Percentiles rank a stretch among this genome's conserved stretches.
Conservation (phyloP, 2,113 vertebrate species). For the Paraplagusia blochii region DNA sequence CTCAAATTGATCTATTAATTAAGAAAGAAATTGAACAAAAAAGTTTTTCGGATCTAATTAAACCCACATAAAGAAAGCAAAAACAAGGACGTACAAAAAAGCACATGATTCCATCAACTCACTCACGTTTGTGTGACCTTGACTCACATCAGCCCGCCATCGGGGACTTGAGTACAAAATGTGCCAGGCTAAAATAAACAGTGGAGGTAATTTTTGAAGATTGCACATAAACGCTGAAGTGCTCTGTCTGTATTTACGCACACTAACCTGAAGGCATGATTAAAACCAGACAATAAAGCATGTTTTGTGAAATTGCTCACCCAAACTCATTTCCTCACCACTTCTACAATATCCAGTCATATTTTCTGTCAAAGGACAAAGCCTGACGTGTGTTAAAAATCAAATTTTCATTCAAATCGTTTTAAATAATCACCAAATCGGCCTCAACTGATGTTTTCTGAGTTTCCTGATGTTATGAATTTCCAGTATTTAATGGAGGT, state of each 20-base stretch:
- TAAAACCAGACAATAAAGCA: slow-evolving; percentile 26
- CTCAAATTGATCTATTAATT: neutral
- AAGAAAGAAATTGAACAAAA: no score
- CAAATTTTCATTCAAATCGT: slow-evolving; percentile 5
- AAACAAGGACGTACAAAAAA: slow-evolving; percentile 7
- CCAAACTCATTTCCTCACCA: slow-evolving; percentile 50
- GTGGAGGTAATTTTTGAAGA: slow-evolving; percentile 32
- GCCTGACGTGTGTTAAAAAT: slow-evolving; percentile 24
- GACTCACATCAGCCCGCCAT: slow-evolving; percentile 25
- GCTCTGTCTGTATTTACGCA: slow-evolving; percentile 17
- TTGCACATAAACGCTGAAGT: slow-evolving; percentile 16
- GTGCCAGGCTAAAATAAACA: slow-evolving; percentile 24
- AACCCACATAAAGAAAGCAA: no score
- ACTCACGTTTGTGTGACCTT: slow-evolving; percentile 41
- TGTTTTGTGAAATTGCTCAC: slow-evolving; percentile 39
- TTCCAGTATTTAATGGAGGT: slow-evolving; percentile 33
- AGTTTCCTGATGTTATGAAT: slow-evolving; percentile 9
- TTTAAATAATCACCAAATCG: slow-evolving; percentile 29
- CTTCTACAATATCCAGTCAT: slow-evolving; percentile 21
- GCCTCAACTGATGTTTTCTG: slow-evolving; percentile 34
- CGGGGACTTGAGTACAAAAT: slow-evolving; percentile 30
- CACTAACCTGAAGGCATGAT: slow-evolving; percentile 37
- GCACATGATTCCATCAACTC: slow-evolving; percentile 47
- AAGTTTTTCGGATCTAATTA: no score
- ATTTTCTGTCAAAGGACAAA: slow-evolving; percentile 38